These are phyloP conservation scores for Drosophila buzzatii DNA, from an alignment of 2,888 invertebrate genomes.

Conservation along the genomic window DNA sequence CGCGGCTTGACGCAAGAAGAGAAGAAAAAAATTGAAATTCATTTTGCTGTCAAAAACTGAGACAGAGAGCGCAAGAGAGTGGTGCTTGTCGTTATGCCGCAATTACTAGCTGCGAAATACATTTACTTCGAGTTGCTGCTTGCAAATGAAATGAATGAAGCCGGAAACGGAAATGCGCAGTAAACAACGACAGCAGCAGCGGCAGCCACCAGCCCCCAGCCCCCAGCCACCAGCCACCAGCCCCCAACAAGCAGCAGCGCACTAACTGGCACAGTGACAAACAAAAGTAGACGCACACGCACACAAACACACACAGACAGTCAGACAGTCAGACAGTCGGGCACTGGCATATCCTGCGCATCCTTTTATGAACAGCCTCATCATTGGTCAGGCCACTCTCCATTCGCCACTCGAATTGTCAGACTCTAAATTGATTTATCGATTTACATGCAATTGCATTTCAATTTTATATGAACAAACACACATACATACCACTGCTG, in stretches of 20 bases:
- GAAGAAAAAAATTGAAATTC: conserved; percentile 39
- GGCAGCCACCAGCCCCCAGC: conserved; percentile 7
- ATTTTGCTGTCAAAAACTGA: conserved; percentile 61
- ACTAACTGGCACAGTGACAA: conserved; percentile 39
- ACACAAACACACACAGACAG: neutral
- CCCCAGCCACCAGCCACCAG: neutral
- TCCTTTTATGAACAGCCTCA: conserved; percentile 22
- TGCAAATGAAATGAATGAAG: conserved; percentile 69
- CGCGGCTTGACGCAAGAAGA: conserved; percentile 71
- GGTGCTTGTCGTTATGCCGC: conserved; percentile 30
- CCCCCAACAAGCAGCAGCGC: conserved; percentile 5
- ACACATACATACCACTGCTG: conserved; percentile 18
- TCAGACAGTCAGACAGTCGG: neutral
- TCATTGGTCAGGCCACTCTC: conserved; percentile 25
- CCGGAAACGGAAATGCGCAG: conserved; percentile 52
- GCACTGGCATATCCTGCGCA: conserved; percentile 26
- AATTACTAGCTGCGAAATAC: conserved; percentile 56
- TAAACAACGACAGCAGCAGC: conserved; percentile 20
- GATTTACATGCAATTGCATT: conserved; percentile 65
- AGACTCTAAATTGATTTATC: conserved; percentile 63
- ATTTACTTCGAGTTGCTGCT: conserved; percentile 55
- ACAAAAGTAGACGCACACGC: conserved; percentile 20
- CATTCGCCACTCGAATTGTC: conserved; percentile 39
- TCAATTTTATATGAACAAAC: conserved; percentile 59
- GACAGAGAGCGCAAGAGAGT: neutral